phyloP scores from a whole-genome alignment of 2,797 vertebrate genomes.

The Ctenosaura bakeri region DNA sequence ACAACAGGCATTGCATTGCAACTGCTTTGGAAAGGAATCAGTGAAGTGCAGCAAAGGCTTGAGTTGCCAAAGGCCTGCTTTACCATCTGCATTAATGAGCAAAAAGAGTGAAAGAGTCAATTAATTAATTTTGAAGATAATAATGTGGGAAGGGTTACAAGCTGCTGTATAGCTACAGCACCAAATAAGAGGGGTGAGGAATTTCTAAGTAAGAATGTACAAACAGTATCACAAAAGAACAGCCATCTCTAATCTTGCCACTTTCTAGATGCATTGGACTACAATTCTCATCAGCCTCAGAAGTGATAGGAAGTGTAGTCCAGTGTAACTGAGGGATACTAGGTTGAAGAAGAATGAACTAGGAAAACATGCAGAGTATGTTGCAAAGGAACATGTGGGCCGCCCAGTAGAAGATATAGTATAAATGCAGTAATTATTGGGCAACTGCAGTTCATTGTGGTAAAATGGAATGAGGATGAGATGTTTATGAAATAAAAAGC shows the following conservation, averaged over 20 bases:
- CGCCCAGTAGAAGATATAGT: background rate
- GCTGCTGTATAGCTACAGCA: rapidly evolving
- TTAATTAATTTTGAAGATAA: slow-evolving; percentile 25
- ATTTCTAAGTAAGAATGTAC: background rate
- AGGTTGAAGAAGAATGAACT: background rate
- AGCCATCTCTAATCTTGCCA: background rate
- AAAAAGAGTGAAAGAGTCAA: background rate
- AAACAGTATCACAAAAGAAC: background rate
- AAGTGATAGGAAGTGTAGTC: background rate
- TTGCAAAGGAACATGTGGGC: background rate
- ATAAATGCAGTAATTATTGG: too few relatives aligned
- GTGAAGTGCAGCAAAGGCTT: background rate
- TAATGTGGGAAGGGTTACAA: slow-evolving; percentile 11
- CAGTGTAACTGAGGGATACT: background rate
- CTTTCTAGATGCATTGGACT: background rate
- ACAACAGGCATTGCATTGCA: background rate
- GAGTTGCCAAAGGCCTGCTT: background rate
- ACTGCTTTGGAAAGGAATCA: background rate
- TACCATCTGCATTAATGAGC: background rate
- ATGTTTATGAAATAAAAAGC: background rate
- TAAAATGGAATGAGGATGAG: background rate
- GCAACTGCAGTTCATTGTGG: background rate
- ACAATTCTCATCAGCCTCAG: background rate
- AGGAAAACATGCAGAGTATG: background rate
- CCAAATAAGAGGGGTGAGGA: rapidly evolving